Evolutionary conservation across 2,888 invertebrate species (phyloP).

Genomic region (Heliconius cydno): DNA sequence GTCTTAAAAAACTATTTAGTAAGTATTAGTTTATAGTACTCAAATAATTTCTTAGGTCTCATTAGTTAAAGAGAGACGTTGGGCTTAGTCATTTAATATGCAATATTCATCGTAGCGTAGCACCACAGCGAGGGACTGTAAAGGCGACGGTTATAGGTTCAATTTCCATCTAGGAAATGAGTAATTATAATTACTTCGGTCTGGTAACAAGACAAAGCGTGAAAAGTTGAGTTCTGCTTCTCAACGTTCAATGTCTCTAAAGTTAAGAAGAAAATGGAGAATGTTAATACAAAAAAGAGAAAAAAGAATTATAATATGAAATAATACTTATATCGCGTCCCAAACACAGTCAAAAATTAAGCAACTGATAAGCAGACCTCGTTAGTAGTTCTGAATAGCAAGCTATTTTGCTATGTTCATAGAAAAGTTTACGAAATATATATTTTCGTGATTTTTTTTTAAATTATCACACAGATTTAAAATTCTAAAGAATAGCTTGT

Average conservation of each 20-base stretch:
- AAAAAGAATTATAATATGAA: no score
- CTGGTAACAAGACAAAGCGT: background rate
- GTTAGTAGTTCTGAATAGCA: constrained; percentile 19
- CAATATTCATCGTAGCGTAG: background rate
- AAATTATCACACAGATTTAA: background rate
- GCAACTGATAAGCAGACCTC: constrained; percentile 23
- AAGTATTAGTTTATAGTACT: background rate
- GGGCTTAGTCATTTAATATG: background rate
- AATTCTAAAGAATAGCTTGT: no score
- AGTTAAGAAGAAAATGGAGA: background rate
- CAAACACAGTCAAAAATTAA: constrained; percentile 9
- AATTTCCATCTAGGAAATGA: background rate
- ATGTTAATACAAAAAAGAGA: background rate
- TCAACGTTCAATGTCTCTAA: background rate
- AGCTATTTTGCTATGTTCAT: constrained; percentile 17
- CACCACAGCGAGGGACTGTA: background rate
- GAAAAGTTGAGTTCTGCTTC: background rate
- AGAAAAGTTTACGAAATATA: constrained; percentile 2
- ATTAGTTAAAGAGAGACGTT: background rate
- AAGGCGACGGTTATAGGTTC: background rate
- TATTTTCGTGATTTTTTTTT: background rate
- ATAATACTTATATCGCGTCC: background rate
- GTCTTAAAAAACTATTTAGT: no score
- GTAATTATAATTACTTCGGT: background rate
- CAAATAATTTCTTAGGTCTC: background rate